Conservation (phyloP, 2,888 invertebrate species). For the Cephus spinipes region DNA sequence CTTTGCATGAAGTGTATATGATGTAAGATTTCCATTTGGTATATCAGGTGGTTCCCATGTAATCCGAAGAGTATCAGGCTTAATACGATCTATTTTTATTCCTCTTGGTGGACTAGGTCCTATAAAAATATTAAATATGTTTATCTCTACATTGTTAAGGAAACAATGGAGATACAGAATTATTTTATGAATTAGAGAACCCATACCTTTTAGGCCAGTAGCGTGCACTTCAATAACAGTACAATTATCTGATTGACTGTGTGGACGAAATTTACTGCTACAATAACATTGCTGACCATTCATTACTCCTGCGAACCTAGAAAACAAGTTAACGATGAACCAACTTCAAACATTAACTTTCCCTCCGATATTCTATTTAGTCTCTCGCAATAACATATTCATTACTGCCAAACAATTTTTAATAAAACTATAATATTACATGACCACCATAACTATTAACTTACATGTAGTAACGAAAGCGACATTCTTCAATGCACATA, state of each 20-base stretch:
- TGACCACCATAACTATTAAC: constrained; percentile 13
- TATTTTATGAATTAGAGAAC: not conserved
- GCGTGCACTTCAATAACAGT: constrained; percentile 76
- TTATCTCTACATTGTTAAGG: not conserved
- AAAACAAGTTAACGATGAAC: not conserved
- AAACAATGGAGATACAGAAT: constrained; percentile 8
- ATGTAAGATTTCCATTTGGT: constrained; percentile 67
- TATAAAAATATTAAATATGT: constrained; percentile 54
- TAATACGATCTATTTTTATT: constrained; percentile 69
- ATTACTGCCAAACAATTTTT: not conserved
- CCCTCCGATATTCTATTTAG: not conserved
- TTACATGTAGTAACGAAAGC: constrained; percentile 58
- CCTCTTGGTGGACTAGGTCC: constrained; percentile 79
- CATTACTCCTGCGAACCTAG: constrained; percentile 68
- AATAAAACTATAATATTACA: not conserved
- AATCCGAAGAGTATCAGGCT: constrained; percentile 65
- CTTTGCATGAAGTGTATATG: constrained; percentile 64
- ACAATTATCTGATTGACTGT: constrained; percentile 64
- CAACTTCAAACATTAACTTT: not conserved
- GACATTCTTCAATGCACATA: constrained; percentile 52
- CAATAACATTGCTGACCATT: constrained; percentile 68
- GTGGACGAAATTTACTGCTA: constrained; percentile 62
- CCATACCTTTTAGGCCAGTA: constrained; percentile 69
- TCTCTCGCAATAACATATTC: not conserved
- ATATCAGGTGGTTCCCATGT: constrained; percentile 68